Conservation (phyloP, 2,113 vertebrate genomes). For the Garra rufa region DNA sequence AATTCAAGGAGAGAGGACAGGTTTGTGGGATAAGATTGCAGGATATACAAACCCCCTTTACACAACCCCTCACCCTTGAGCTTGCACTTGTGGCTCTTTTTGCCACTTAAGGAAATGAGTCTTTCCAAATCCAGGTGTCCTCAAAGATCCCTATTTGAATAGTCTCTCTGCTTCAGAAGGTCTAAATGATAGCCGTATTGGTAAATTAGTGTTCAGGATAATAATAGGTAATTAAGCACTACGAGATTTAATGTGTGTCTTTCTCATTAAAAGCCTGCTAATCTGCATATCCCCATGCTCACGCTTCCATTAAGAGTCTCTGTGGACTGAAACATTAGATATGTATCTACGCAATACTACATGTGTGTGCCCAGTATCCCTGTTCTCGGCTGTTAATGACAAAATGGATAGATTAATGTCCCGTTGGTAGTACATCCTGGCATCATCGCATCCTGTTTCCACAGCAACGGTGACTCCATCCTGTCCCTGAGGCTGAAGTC, state of each 20-base stretch:
- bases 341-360: not conserved
- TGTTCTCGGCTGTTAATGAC: constrained; percentile 25
- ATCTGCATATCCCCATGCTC: not conserved
- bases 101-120: constrained; percentile 33
- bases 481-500: constrained; percentile 5
- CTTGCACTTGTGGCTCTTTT: not conserved
- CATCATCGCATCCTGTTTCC: constrained; percentile 41
- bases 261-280: constrained; percentile 16
- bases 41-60: not conserved
- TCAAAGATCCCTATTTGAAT: constrained; percentile 14
- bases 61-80: constrained; percentile 28
- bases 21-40: constrained; percentile 63
- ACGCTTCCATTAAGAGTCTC: constrained; percentile 13
- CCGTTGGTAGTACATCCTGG: constrained; percentile 17
- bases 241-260: constrained; percentile 23
- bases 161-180: not conserved
- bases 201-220: not conserved
- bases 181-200: not conserved
- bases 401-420: not conserved
- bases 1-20: constrained; percentile 39
- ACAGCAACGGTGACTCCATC: constrained; percentile 39
- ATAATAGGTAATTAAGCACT: not conserved
- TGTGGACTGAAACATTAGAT: not conserved
- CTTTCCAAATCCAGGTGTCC: constrained; percentile 8
- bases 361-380: not conserved